These are phyloP conservation scores for Nyctibius bracteatus DNA, from an alignment of 2,113 vertebrate genomes.

Conservation along the genomic window DNA sequence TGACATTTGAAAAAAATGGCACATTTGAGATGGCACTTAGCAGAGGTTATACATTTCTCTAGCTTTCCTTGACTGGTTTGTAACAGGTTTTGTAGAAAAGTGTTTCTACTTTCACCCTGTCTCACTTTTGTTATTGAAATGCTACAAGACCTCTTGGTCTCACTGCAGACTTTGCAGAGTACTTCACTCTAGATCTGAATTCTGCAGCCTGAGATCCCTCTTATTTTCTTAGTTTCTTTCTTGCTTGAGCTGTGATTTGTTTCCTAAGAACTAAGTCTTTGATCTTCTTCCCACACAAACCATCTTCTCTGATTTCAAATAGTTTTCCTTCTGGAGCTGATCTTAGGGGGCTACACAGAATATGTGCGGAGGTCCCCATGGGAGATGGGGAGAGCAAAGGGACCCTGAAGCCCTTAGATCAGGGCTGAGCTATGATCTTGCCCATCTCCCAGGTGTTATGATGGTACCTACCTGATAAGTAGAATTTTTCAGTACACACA, in stretches of 20 bases:
- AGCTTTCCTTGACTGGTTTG: not conserved
- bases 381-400: not conserved
- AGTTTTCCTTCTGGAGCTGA: not conserved
- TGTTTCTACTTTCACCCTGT: not conserved
- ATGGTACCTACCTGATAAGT: not conserved
- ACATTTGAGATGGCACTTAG: not conserved
- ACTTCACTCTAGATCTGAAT: not conserved
- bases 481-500: not conserved
- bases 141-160: not conserved
- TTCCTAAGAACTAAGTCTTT: not conserved
- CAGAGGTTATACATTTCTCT: not conserved
- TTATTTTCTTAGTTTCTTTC: not conserved
- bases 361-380: not conserved
- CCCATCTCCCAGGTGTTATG: not conserved
- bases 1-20: not conserved
- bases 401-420: not conserved
- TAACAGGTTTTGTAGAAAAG: not conserved
- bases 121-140: not conserved
- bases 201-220: not conserved
- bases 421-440: not conserved
- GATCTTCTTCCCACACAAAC: slow-evolving; percentile 7
- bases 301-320: not conserved
- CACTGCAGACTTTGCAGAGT: not conserved
- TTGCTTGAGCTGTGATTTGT: not conserved
- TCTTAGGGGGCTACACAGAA: not conserved